These are phyloP conservation scores for Ectemnius continuus DNA, from an alignment of 2,888 invertebrate genomes.

Conservation along the genomic window DNA sequence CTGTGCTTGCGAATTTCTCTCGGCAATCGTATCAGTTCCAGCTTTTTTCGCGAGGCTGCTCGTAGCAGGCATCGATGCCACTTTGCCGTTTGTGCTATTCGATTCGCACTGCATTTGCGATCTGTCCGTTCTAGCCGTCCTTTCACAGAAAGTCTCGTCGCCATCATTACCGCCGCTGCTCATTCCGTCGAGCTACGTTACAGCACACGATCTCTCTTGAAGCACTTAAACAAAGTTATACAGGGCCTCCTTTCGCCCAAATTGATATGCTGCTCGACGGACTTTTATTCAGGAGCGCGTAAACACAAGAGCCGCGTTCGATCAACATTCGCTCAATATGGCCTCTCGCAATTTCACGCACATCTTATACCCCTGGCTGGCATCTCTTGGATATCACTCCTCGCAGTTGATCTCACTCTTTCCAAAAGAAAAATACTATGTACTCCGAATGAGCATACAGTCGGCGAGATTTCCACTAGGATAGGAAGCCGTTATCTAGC, in stretches of 20 bases:
- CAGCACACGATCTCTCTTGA: slow-evolving; percentile 23
- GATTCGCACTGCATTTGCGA: slow-evolving; percentile 56
- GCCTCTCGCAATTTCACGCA: slow-evolving; percentile 53
- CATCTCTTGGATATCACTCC: too few relatives aligned
- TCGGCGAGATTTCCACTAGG: too few relatives aligned
- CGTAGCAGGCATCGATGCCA: slow-evolving; percentile 22
- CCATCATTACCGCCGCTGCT: slow-evolving; percentile 66
- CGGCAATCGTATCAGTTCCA: background rate
- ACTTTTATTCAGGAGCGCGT: slow-evolving; percentile 60
- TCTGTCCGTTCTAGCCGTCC: too few relatives aligned
- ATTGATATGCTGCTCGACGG: slow-evolving; percentile 51
- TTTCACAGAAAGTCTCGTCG: slow-evolving; percentile 19
- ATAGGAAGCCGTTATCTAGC: too few relatives aligned
- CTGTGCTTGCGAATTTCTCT: slow-evolving; percentile 15
- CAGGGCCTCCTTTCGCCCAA: slow-evolving; percentile 9
- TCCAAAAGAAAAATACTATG: too few relatives aligned
- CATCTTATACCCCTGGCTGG: background rate
- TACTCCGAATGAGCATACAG: too few relatives aligned
- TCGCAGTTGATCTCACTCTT: too few relatives aligned
- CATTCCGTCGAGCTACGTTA: slow-evolving; percentile 55
- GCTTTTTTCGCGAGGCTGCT: too few relatives aligned
- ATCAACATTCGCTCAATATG: slow-evolving; percentile 72
- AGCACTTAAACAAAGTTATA: slow-evolving; percentile 13
- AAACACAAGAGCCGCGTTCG: slow-evolving; percentile 69
- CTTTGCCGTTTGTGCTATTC: slow-evolving; percentile 65